These are phyloP conservation scores for Philaethria dido DNA, from an alignment of 2,888 invertebrate species.

Conservation along the genomic window DNA sequence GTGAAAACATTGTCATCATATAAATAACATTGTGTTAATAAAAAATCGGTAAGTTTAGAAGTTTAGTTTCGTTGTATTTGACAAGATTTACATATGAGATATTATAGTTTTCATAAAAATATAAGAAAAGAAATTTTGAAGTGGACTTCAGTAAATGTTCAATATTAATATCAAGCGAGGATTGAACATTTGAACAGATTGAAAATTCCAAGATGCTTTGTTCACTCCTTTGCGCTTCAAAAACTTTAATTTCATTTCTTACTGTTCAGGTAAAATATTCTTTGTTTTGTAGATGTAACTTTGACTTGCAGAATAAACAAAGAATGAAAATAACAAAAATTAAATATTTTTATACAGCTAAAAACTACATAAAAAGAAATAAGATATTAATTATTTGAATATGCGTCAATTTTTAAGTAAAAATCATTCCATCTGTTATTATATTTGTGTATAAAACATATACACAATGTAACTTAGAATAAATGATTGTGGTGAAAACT, in stretches of 20 bases:
- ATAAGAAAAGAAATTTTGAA: conserved; percentile 24
- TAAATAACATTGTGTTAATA: neutral
- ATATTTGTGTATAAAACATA: neutral
- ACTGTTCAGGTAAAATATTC: conserved; percentile 25
- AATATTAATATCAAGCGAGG: conserved; percentile 37
- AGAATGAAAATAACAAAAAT: no score
- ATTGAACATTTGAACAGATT: conserved; percentile 39
- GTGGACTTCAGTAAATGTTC: conserved; percentile 33
- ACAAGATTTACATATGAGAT: neutral
- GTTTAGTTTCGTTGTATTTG: neutral
- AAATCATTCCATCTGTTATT: neutral
- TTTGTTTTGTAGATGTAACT: conserved; percentile 2
- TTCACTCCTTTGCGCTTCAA: conserved; percentile 37
- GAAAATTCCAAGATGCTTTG: conserved; percentile 39
- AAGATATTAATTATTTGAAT: neutral
- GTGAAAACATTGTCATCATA: no score
- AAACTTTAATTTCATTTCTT: conserved; percentile 36
- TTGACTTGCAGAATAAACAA: neutral
- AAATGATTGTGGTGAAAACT: conserved; percentile 37
- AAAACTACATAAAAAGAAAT: neutral
- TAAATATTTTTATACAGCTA: neutral
- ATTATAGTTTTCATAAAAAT: conserved; percentile 8
- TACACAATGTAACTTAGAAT: conserved; percentile 25
- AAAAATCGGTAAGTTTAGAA: neutral
- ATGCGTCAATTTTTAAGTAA: neutral